Conservation (phyloP, 1,140 invertebrate genomes). For the Drosophila parvula region DNA sequence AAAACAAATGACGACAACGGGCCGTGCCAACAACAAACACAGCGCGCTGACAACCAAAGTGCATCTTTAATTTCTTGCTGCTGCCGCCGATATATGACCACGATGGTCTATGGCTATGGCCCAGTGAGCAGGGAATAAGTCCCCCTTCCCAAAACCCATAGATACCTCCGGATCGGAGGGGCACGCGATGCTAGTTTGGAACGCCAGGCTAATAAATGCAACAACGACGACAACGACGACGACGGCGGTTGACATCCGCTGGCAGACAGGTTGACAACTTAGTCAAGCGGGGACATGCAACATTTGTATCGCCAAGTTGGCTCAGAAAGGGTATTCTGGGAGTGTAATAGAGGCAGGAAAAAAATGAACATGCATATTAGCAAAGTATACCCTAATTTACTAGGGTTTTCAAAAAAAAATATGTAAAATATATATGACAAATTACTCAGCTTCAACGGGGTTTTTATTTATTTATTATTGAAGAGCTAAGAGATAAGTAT, state of each 20-base stretch:
- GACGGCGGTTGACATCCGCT: constrained; percentile 48
- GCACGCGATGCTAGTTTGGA: constrained; percentile 73
- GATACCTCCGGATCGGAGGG: constrained; percentile 13
- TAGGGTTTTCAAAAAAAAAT: neutral
- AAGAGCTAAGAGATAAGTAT: no score
- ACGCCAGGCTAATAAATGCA: constrained; percentile 61
- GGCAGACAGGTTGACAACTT: constrained; percentile 72
- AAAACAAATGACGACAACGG: constrained; percentile 60
- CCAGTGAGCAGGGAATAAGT: constrained; percentile 57
- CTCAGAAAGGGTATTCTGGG: neutral
- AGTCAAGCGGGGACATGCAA: constrained; percentile 52
- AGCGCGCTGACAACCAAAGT: constrained; percentile 68
- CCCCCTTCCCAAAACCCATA: constrained; percentile 2
- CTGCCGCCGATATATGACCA: constrained; percentile 37
- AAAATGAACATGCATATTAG: neutral
- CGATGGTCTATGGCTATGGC: constrained; percentile 52
- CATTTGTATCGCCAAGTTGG: neutral
- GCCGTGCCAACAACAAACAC: constrained; percentile 56
- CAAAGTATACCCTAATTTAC: neutral
- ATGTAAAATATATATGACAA: no score
- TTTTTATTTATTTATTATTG: neutral
- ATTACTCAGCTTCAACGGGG: no score
- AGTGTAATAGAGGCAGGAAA: neutral
- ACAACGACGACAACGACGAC: constrained; percentile 39
- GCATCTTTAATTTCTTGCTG: constrained; percentile 74